phyloP scores from a whole-genome alignment of 1,140 invertebrate genomes.

The Halictus rubicundus region DNA sequence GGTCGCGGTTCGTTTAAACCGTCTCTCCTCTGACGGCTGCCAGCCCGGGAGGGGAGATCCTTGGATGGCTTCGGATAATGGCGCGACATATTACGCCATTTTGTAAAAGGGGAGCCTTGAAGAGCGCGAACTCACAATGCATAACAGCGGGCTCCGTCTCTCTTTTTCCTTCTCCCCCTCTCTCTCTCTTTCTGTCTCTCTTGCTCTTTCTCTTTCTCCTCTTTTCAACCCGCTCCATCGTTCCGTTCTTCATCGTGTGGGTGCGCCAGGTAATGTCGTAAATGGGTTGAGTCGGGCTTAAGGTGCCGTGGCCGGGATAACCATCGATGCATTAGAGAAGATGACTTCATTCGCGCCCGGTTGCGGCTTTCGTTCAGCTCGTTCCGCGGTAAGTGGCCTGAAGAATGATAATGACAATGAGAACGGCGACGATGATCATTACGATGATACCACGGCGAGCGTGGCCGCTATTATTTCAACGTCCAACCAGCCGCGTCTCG shows the following conservation, averaged over 20 bases:
- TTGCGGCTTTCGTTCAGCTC: slow-evolving; percentile 39
- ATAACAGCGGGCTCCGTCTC: not conserved
- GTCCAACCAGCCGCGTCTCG: slow-evolving; percentile 34
- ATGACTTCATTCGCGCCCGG: slow-evolving; percentile 71
- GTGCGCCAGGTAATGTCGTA: slow-evolving; percentile 60
- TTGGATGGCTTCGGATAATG: slow-evolving; percentile 49
- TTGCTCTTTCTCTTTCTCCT: not conserved
- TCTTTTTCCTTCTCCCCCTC: not conserved
- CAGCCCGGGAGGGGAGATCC: slow-evolving; percentile 20
- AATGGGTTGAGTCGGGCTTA: slow-evolving; percentile 60
- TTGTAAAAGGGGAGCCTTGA: slow-evolving; percentile 36
- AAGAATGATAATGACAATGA: slow-evolving; percentile 71
- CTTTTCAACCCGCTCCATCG: not conserved
- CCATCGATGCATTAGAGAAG: slow-evolving; percentile 72
- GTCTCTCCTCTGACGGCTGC: not conserved
- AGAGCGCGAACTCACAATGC: slow-evolving; percentile 47
- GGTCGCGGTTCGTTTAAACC: slow-evolving; percentile 24
- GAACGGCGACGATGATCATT: slow-evolving; percentile 65
- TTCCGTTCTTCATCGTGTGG: slow-evolving; percentile 26
- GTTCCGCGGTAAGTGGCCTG: slow-evolving; percentile 52
- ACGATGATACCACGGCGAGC: slow-evolving; percentile 8
- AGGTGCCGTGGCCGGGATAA: slow-evolving; percentile 67
- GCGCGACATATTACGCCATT: slow-evolving; percentile 57
- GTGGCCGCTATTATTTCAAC: slow-evolving; percentile 51
- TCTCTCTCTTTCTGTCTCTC: not conserved